Evolutionary conservation across 2,797 vertebrate genomes (phyloP).

Genomic region (Artibeus jamaicensis): DNA sequence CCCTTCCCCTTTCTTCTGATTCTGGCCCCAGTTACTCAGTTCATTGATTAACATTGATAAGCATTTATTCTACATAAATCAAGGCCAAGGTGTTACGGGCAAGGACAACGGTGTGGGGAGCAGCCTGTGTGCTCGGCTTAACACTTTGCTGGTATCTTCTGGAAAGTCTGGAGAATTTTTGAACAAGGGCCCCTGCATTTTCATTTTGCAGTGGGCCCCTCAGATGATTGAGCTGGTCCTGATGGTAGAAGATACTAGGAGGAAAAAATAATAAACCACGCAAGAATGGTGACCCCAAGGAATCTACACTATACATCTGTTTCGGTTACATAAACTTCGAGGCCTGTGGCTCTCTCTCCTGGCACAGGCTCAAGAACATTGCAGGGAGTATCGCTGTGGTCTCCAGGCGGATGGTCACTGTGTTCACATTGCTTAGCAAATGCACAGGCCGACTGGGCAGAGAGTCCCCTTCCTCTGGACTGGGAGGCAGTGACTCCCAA

Average conservation of each 20-base stretch:
- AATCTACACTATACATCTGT: not conserved
- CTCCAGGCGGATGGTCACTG: fast-evolving
- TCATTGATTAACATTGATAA: not conserved
- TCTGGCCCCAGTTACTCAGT: not conserved
- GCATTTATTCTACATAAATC: not conserved
- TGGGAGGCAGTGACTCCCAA: not conserved
- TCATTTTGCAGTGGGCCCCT: not conserved
- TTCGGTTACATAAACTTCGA: not conserved
- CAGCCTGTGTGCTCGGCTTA: not conserved
- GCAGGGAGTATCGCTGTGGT: not conserved
- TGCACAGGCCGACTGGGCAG: not conserved
- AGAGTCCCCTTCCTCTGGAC: not conserved
- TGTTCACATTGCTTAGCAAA: not conserved
- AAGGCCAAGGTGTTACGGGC: not conserved
- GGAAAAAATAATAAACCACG: not conserved
- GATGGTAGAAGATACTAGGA: not conserved
- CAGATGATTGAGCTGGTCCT: not conserved
- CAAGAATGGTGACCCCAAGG: not conserved
- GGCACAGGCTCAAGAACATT: not conserved
- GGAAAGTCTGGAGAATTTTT: not conserved
- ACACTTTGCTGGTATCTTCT: not conserved
- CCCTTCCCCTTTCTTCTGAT: not conserved
- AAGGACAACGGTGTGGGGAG: not conserved
- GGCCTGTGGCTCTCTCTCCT: not conserved
- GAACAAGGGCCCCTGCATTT: not conserved